Evolutionary conservation across 2,888 invertebrate genomes (phyloP), one percentile per base, ranked within the genome.

Genomic region (Platynereis dumerilii): DNA sequence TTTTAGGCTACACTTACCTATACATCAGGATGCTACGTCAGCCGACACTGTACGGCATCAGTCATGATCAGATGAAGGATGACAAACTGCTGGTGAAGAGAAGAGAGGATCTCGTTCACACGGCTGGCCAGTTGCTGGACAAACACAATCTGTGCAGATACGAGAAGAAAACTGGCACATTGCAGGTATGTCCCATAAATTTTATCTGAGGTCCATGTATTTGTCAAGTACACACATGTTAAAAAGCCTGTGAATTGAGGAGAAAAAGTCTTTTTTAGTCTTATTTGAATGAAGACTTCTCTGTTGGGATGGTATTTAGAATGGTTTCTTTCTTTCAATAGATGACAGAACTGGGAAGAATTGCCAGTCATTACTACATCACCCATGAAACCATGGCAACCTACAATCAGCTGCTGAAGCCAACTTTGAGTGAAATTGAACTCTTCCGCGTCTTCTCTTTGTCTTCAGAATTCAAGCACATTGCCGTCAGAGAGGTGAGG

Each of bases 311-410:
- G 34, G 34, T 34, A 34, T 12, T 7, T 34, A 34, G 34, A 34
- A 7, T 34, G 12, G 34, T 34, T 5, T 34, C 34, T 34, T 34
- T 34, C 34, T 34, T 34, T 12, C 34, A 7, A 12, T 34, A 92
- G 80, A 91, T 93, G 0, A 97, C 97, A 0, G 98, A 98, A 85
- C 86, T 98, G 12, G 99, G 99, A 0, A 89, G 99, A 44, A 99
- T 99, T 79, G 94, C 98, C 2, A 96, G 96, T 0, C 97, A 99
- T 86, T 99, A 93, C 87, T 99, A 99, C 86, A 94, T 96, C 81
- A 96, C 97, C 0, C 91, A 94, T 84, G 97, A 98, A 74, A 95
- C 97, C 0, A 97, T 99, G 91, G 89, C 93, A 75, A 93, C 94
- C 0, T 99, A 98, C 86, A 96, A 97, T 84, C 96, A 97, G 82